Evolutionary conservation across 2,888 invertebrate species (phyloP).

Genomic region (Furcula furcula): DNA sequence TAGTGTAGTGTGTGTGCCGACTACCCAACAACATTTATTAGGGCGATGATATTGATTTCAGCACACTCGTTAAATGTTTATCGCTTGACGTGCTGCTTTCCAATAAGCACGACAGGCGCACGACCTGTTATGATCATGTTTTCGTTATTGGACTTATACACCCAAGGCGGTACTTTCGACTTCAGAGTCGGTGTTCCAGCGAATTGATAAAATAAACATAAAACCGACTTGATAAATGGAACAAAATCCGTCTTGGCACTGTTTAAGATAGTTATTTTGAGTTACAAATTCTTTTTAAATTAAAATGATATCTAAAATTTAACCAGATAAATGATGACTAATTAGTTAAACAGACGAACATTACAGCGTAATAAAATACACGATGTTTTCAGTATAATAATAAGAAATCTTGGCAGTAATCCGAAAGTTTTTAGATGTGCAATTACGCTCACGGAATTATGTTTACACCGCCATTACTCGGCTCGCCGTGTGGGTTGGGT

Average conservation of each 20-base stretch:
- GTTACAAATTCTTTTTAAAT: neutral
- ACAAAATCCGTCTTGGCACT: neutral
- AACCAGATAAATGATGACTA: constrained; percentile 3
- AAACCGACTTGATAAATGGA: constrained; percentile 1
- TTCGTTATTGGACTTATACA: constrained; percentile 13
- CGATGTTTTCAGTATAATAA: constrained; percentile 14
- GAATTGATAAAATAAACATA: neutral
- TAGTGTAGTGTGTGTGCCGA: no score
- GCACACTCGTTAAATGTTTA: constrained; percentile 13
- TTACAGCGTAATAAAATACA: constrained; percentile 11
- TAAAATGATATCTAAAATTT: neutral
- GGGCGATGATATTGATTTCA: constrained; percentile 9
- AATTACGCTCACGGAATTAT: constrained; percentile 18
- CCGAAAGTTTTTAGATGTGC: constrained; percentile 20
- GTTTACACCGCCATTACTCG: no score
- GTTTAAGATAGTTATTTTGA: neutral
- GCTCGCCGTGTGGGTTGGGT: constrained; percentile 16
- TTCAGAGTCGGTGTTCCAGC: constrained; percentile 2
- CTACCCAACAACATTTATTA: no score
- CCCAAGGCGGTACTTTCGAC: constrained; percentile 5
- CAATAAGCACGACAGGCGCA: constrained; percentile 15
- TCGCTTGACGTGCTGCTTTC: constrained; percentile 19
- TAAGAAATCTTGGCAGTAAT: constrained; percentile 22
- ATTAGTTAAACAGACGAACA: constrained; percentile 9
- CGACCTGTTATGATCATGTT: constrained; percentile 16